Conservation (phyloP, 1,140 invertebrate species). For the Scylla paramamosain region DNA sequence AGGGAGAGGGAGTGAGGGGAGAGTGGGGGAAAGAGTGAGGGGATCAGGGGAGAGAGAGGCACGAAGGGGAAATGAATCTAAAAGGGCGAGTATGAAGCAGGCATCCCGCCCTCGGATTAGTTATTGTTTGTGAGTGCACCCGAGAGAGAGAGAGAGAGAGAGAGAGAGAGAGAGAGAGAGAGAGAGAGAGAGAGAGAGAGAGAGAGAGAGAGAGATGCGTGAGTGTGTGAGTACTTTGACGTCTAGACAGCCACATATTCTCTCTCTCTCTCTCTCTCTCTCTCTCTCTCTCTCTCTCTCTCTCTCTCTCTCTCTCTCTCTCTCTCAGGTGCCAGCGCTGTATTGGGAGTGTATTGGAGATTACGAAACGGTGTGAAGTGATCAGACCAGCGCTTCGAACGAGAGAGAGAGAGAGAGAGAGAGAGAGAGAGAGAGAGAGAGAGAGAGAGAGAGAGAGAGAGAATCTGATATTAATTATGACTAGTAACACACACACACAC, state of each 20-base stretch:
- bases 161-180: not conserved
- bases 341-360: too few relatives aligned
- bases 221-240: too few relatives aligned
- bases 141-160: constrained; percentile 17
- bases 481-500: constrained; percentile 32
- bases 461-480: not conserved
- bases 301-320: constrained; percentile 38
- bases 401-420: too few relatives aligned
- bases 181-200: too few relatives aligned
- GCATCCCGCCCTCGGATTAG: too few relatives aligned
- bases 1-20: not conserved
- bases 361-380: too few relatives aligned
- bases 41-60: not conserved
- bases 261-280: constrained; percentile 10
- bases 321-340: not conserved
- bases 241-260: not conserved
- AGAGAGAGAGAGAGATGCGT: too few relatives aligned
- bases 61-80: not conserved
- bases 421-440: too few relatives aligned
- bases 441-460: not conserved
- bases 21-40: not conserved
- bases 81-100: constrained; percentile 6
- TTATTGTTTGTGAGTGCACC: too few relatives aligned
- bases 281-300: constrained; percentile 41
- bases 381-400: not conserved